phyloP scores from a whole-genome alignment of 2,797 vertebrate species.

The Urocyon cinereoargenteus region DNA sequence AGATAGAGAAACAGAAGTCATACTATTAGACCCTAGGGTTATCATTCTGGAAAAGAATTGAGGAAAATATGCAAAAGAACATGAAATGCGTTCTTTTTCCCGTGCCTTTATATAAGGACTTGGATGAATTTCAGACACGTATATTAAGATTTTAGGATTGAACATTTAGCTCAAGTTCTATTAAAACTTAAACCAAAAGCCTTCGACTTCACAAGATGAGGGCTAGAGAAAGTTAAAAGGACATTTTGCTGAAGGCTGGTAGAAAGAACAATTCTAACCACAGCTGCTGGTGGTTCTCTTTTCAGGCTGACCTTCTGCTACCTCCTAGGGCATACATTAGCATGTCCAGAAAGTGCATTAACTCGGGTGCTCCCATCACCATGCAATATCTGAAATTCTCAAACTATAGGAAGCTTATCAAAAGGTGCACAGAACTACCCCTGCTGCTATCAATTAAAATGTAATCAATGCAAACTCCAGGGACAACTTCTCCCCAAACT shows the following conservation, averaged over 20 bases:
- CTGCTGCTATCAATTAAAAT: slow-evolving; percentile 70
- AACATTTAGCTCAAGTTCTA: slow-evolving; percentile 56
- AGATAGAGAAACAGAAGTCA: slow-evolving; percentile 56
- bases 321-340: slow-evolving; percentile 31
- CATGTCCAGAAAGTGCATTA: slow-evolving; percentile 49
- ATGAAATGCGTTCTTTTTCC: slow-evolving; percentile 21
- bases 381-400: not conserved
- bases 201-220: slow-evolving; percentile 58
- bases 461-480: slow-evolving; percentile 37
- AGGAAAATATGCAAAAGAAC: slow-evolving; percentile 54
- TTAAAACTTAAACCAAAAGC: slow-evolving; percentile 55
- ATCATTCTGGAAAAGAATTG: slow-evolving; percentile 19
- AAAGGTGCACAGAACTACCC: slow-evolving; percentile 52
- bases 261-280: slow-evolving; percentile 18
- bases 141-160: slow-evolving; percentile 57
- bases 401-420: slow-evolving; percentile 61
- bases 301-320: slow-evolving; percentile 26
- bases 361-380: not conserved
- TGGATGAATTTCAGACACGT: not conserved
- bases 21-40: slow-evolving; percentile 2
- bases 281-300: not conserved
- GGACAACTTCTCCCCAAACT: slow-evolving; percentile 2
- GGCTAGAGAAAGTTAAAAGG: slow-evolving; percentile 40
- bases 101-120: not conserved
- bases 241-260: slow-evolving; percentile 48